Evolutionary conservation across 2,888 invertebrate genomes (phyloP).

Genomic region (Plemyria rubiginata): DNA sequence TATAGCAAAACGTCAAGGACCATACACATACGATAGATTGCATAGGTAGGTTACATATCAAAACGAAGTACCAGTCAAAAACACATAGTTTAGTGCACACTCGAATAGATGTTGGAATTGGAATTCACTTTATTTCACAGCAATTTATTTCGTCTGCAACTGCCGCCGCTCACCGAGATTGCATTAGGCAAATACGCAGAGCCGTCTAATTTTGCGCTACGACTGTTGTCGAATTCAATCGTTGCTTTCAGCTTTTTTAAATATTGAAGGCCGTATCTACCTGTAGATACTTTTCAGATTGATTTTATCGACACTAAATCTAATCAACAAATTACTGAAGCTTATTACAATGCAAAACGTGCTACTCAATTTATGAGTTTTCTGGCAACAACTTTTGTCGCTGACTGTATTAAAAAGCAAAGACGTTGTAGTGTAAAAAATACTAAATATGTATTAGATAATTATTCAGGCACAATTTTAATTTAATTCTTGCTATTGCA

Average conservation of each 20-base stretch:
- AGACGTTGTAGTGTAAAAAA: too few species aligned
- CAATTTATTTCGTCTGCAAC: conserved; percentile 61
- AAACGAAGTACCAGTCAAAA: conserved; percentile 16
- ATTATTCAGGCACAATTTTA: too few species aligned
- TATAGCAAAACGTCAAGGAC: neutral
- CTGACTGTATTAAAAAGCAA: too few species aligned
- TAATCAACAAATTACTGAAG: too few species aligned
- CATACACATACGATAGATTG: conserved; percentile 5
- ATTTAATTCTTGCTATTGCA: neutral
- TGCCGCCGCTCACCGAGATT: conserved; percentile 57
- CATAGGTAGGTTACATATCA: conserved; percentile 6
- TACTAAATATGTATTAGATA: too few species aligned
- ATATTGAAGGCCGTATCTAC: too few species aligned
- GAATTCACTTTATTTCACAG: conserved; percentile 61
- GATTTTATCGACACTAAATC: too few species aligned
- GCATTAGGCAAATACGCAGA: conserved; percentile 61
- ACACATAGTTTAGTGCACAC: conserved; percentile 15
- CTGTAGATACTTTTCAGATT: too few species aligned
- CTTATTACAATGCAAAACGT: too few species aligned
- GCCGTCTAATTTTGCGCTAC: conserved; percentile 45
- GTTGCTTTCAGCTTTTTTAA: too few species aligned
- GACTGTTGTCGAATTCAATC: conserved; percentile 32
- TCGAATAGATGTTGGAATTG: conserved; percentile 21
- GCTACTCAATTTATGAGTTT: too few species aligned
- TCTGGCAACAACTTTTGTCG: too few species aligned